Conservation (phyloP, 2,888 invertebrate species). For the Cataglyphis livida region DNA sequence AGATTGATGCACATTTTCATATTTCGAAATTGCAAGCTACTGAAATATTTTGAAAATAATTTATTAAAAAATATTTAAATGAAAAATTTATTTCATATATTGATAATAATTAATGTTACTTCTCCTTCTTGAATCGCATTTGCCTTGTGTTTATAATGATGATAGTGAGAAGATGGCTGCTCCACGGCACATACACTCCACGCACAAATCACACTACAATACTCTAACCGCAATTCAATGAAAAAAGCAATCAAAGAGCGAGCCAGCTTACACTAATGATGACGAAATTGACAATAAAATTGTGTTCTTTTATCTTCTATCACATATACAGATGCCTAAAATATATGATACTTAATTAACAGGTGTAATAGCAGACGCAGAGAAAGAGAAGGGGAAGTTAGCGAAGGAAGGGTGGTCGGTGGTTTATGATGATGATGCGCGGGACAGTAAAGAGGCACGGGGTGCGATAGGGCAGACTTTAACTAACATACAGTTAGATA, state of each 20-base stretch:
- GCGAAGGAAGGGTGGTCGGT: conserved; percentile 85
- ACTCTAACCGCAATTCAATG: conserved; percentile 83
- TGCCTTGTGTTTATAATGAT: conserved; percentile 29
- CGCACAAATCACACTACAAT: conserved; percentile 83
- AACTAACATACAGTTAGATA: conserved; percentile 64
- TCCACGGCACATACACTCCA: conserved; percentile 84
- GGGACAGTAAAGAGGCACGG: conserved; percentile 82
- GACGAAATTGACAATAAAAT: conserved; percentile 75
- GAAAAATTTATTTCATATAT: not conserved
- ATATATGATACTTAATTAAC: conserved; percentile 85
- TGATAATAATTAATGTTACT: conserved; percentile 36
- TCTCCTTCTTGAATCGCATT: conserved; percentile 42
- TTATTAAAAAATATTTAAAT: not conserved
- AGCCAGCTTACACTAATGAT: conserved; percentile 85
- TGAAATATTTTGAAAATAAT: conserved; percentile 3
- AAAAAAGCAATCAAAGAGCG: conserved; percentile 78
- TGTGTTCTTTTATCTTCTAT: conserved; percentile 68
- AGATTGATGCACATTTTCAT: not conserved
- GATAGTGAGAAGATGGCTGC: conserved; percentile 81
- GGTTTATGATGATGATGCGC: conserved; percentile 84
- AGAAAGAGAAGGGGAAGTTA: conserved; percentile 85
- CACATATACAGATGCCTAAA: conserved; percentile 84
- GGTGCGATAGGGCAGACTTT: conserved; percentile 80
- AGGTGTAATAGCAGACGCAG: conserved; percentile 85
- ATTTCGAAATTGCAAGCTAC: conserved; percentile 4